Conservation (phyloP, 2,113 vertebrate genomes). For the Bos taurus region DNA sequence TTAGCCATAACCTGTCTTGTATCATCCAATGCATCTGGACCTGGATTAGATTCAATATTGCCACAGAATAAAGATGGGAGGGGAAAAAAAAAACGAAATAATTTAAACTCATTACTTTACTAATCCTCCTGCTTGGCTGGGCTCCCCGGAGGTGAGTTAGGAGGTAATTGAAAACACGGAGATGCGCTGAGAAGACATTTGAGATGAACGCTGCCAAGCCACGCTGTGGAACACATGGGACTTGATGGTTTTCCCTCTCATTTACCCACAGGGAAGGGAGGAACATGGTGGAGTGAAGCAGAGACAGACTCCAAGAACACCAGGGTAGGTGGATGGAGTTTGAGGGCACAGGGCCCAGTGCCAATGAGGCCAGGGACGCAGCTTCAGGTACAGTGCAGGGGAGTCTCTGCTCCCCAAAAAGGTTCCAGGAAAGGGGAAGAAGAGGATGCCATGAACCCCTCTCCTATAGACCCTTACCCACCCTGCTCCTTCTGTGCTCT, state of each 20-base stretch:
- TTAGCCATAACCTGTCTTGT: slow-evolving; percentile 71
- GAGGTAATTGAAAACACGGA: slow-evolving; percentile 82
- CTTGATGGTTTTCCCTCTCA: slow-evolving; percentile 13
- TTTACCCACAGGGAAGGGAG: slow-evolving; percentile 60
- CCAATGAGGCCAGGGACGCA: accelerated
- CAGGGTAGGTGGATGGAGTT: accelerated
- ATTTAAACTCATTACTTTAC: slow-evolving; percentile 83
- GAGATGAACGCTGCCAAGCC: slow-evolving; percentile 62
- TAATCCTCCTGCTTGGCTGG: slow-evolving; percentile 78
- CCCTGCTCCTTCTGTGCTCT: background rate
- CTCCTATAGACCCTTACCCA: background rate
- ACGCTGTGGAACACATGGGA: background rate
- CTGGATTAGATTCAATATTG: slow-evolving; percentile 75
- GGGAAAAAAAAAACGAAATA: slow-evolving; percentile 40
- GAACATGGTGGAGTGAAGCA: accelerated
- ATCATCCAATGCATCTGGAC: slow-evolving; percentile 66
- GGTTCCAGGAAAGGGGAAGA: too few species aligned
- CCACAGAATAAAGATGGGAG: slow-evolving; percentile 42
- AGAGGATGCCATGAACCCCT: accelerated
- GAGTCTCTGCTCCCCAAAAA: background rate
- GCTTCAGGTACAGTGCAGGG: too few species aligned
- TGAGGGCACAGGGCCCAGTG: background rate
- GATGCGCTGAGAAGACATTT: slow-evolving; percentile 76
- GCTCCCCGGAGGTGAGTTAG: slow-evolving; percentile 81
- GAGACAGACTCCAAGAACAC: too few species aligned